These are phyloP conservation scores for Pteropus alecto DNA, from an alignment of 2,113 vertebrate species.

Conservation along the genomic window DNA sequence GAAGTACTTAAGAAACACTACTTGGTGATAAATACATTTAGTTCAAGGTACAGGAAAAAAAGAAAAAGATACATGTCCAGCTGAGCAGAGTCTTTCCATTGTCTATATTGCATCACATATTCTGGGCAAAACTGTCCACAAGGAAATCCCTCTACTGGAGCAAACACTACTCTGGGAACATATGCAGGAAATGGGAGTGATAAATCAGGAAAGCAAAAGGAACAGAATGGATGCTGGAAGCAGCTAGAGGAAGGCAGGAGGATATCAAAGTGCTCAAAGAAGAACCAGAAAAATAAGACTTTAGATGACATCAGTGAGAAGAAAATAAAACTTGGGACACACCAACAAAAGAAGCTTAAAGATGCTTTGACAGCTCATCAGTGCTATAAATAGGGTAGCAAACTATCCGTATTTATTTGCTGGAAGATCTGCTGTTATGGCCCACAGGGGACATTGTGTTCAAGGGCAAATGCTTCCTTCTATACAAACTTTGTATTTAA, in stretches of 20 bases:
- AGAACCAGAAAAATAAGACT: conserved; percentile 62
- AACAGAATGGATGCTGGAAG: conserved; percentile 2
- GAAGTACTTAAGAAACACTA: not conserved
- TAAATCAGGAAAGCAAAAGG: conserved; percentile 42
- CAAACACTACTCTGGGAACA: not conserved
- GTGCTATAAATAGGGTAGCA: not conserved
- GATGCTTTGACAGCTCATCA: not conserved
- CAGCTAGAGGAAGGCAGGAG: conserved; percentile 32
- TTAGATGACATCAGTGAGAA: conserved; percentile 50
- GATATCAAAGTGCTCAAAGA: conserved; percentile 35
- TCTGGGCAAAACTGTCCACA: not conserved
- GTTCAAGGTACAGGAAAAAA: not conserved
- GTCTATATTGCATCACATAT: not conserved
- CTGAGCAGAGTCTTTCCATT: not conserved
- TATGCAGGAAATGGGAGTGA: not conserved
- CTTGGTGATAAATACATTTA: not conserved
- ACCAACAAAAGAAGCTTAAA: not conserved
- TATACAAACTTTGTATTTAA: not conserved
- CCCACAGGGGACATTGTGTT: not conserved
- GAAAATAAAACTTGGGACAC: conserved; percentile 40
- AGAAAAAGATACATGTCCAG: not conserved
- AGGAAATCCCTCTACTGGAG: conserved; percentile 2
- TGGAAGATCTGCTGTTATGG: not conserved
- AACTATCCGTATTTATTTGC: not conserved
- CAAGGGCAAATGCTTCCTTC: not conserved